These are phyloP conservation scores for Mormyrus proboscirostris DNA, from an alignment of 2,797 vertebrate species.

Conservation along the genomic window DNA sequence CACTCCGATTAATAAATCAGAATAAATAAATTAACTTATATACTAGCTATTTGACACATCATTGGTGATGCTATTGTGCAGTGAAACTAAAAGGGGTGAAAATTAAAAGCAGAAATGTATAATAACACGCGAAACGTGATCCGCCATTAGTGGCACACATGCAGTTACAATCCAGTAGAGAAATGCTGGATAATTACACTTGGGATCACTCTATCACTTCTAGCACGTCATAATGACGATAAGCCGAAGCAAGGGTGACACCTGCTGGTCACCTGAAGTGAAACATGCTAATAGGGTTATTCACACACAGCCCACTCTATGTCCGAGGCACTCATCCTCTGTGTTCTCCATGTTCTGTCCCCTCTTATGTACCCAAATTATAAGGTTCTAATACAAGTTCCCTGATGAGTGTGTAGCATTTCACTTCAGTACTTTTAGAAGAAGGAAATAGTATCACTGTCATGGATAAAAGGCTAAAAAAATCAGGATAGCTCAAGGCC, in stretches of 20 bases:
- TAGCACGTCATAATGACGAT: not conserved
- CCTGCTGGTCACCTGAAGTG: slow-evolving; percentile 49
- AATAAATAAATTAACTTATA: not conserved
- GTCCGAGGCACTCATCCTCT: not conserved
- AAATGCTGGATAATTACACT: not conserved
- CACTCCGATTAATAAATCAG: not conserved
- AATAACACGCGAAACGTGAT: not conserved
- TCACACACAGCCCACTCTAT: not conserved
- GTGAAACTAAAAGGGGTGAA: not conserved
- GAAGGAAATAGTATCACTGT: not conserved
- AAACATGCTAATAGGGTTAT: not conserved
- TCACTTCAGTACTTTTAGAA: not conserved
- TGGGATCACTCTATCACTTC: not conserved
- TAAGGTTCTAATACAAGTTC: not conserved
- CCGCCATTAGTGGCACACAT: not conserved
- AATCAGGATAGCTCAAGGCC: not conserved
- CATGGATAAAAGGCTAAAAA: not conserved
- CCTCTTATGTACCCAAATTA: not conserved
- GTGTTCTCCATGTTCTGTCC: not conserved
- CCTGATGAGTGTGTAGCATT: not conserved
- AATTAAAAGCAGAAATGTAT: not conserved
- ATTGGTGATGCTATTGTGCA: not conserved
- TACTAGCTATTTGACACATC: not conserved
- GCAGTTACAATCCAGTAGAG: not conserved
- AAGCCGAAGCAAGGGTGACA: slow-evolving; percentile 48